Conservation (phyloP, 2,888 invertebrate species). For the Apamea anceps region DNA sequence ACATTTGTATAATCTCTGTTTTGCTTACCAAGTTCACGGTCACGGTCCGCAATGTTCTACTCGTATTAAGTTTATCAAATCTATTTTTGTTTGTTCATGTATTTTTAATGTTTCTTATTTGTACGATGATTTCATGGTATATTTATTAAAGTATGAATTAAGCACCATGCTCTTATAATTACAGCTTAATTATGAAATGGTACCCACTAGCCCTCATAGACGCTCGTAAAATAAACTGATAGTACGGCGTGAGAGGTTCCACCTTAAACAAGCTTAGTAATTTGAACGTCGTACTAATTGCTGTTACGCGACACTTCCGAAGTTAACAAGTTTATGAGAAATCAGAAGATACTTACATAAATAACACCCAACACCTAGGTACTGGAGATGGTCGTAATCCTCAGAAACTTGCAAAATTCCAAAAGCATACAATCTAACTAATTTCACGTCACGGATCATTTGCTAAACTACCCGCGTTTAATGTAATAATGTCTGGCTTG, state of each 20-base stretch:
- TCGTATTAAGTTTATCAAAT: conserved; percentile 32
- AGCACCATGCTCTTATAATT: conserved; percentile 9
- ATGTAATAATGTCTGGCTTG: conserved; percentile 2
- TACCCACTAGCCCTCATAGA: neutral
- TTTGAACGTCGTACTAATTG: neutral
- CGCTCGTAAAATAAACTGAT: conserved; percentile 2
- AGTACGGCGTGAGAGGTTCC: neutral
- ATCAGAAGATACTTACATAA: neutral
- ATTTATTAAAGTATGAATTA: neutral
- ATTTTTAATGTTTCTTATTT: neutral
- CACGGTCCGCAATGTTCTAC: conserved; percentile 15
- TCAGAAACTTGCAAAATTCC: neutral
- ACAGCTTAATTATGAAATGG: conserved; percentile 24
- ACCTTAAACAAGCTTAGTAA: neutral
- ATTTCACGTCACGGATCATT: neutral
- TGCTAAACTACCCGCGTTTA: neutral
- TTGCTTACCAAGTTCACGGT: conserved; percentile 43
- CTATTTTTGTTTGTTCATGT: conserved; percentile 22
- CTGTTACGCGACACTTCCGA: neutral
- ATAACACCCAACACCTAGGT: neutral
- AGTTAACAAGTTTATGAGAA: neutral
- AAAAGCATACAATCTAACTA: neutral
- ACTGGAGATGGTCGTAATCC: neutral
- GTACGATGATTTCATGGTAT: neutral
- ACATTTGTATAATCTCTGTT: conserved; percentile 33